Conservation (phyloP, 1,140 invertebrate species). For the Achatina immaculata region DNA sequence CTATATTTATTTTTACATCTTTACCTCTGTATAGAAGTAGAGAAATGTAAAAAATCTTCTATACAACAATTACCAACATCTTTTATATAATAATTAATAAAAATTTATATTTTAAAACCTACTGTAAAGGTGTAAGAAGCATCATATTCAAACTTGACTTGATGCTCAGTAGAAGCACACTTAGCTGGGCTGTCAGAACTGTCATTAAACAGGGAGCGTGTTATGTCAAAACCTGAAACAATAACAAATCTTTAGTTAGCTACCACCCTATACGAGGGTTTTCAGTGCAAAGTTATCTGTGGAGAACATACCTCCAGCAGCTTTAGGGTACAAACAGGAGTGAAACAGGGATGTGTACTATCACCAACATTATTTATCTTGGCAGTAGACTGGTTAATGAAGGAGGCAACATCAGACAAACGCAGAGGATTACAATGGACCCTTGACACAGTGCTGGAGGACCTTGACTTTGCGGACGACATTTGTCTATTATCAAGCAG, state of each 20-base stretch:
- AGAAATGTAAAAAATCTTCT: neutral
- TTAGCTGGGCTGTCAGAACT: slow-evolving; percentile 42
- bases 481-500: too few species aligned
- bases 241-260: neutral
- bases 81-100: neutral
- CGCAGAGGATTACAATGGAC: too few species aligned
- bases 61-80: neutral
- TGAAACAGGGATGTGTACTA: too few species aligned
- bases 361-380: too few species aligned
- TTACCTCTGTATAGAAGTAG: neutral
- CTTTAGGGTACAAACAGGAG: too few species aligned
- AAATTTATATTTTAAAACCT: slow-evolving; percentile 11
- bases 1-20: neutral
- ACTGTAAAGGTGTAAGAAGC: slow-evolving; percentile 43
- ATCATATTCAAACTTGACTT: slow-evolving; percentile 47
- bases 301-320: too few species aligned
- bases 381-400: too few species aligned
- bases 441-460: too few species aligned
- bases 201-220: slow-evolving; percentile 35
- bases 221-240: slow-evolving; percentile 48
- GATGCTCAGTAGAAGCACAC: slow-evolving; percentile 44
- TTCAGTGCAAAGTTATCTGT: neutral
- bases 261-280: too few species aligned
- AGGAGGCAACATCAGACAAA: too few species aligned
- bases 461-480: too few species aligned